Base-by-base conservation (phyloP, 2,888 invertebrate genomes). In the Muscina levida region DNA sequence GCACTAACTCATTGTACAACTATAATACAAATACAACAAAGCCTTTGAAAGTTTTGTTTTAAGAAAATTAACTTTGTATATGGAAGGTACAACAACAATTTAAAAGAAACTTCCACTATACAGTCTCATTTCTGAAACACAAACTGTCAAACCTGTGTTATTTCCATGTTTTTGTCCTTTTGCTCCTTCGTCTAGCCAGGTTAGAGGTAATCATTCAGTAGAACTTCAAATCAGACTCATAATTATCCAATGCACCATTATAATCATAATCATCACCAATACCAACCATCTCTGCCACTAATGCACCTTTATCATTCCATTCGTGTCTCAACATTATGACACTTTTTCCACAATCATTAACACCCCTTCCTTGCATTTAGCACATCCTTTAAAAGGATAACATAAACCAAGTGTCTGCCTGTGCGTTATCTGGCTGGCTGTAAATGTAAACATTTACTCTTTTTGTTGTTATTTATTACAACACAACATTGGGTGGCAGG, bases 391-490 rank as follows among this genome's bases (percentile, higher is more conserved):
- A 22, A 59, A 22, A 13, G 22, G 17, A 53, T 2, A 53, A 19
- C 48, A 8, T 17, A 48, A 11, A 1, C 56, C 26, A 24, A 24
- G 26, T 8, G 26, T 26, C 13, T 15, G 8, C 39, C 39, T 42
- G 10, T 39, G 11, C 22, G 56, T 3, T 26, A 26, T 24, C 42
- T n/a, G n/a, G 62, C 42, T 39, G 42, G 22, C 39, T 42, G 62
- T 4, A 62, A 62, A 53, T 53, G 53, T n/a, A 53, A 24, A 68
- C 22, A 53, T 42, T 53, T 68, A 39, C 68, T 51, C 8, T 70
- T 59, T 10, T 75, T 67, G 56, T 72, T 48, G 46, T 68, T 72
- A 79, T 79, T 76, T 79, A 79, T 76, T 72, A 76, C 65, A 46
- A 62, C 31, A 31, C 31, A 65, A 65, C 68, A 73, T 72, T 70